Conservation (phyloP, 2,113 vertebrate species). For the Tautogolabrus adspersus region DNA sequence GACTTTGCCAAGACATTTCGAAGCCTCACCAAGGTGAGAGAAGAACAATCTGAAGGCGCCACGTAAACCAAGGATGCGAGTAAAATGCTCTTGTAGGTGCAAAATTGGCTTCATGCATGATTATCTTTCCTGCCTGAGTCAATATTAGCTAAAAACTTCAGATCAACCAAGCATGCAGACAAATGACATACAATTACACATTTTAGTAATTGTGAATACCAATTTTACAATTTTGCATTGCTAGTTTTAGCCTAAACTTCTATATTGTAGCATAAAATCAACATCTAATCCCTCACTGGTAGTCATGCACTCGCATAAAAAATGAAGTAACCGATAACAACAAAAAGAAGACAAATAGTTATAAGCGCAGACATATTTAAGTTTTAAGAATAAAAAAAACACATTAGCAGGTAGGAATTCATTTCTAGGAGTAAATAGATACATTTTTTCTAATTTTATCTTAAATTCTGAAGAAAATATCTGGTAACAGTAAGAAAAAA, state of each 20-base stretch:
- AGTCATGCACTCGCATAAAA: neutral
- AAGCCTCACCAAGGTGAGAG: neutral
- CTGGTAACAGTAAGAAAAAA: neutral
- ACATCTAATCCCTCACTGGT: neutral
- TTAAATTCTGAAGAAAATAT: neutral
- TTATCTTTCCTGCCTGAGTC: neutral
- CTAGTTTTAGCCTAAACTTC: neutral
- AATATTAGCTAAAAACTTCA: neutral
- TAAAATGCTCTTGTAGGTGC: constrained; percentile 5
- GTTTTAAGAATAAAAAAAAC: neutral
- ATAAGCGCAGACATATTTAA: neutral
- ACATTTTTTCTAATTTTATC: neutral
- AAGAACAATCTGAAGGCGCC: neutral
- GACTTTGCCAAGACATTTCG: neutral
- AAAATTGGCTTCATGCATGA: neutral
- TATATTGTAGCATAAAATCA: neutral
- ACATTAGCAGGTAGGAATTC: neutral
- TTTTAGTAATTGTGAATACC: neutral
- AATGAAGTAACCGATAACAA: neutral
- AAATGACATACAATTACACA: neutral
- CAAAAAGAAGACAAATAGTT: neutral
- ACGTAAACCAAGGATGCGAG: neutral
- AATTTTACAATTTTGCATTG: neutral
- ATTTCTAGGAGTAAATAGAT: neutral
- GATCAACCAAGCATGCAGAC: neutral